Base-by-base conservation (phyloP, 2,888 invertebrate genomes). In the Ceratothoa steindachneri region DNA sequence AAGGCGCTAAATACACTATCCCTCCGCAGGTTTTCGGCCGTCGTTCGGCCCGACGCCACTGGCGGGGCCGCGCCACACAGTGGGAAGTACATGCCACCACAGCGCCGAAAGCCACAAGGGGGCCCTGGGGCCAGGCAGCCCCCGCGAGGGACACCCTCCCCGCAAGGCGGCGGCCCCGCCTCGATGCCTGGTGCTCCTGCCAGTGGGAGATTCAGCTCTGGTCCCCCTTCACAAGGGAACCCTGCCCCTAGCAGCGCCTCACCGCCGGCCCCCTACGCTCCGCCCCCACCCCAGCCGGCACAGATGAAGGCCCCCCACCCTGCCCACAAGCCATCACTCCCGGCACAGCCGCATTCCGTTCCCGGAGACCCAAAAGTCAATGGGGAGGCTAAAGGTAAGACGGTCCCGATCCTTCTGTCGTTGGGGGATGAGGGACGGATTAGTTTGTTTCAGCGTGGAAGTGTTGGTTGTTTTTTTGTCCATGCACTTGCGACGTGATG, bases 1-100 rank as follows among this genome's bases (percentile, higher is more conserved):
- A n/a, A n/a, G n/a, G n/a, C n/a, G n/a, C n/a, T n/a, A n/a, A n/a
- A n/a, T n/a, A n/a, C n/a, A n/a, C n/a, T n/a, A n/a, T n/a, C n/a
- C n/a, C n/a, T n/a, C n/a, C n/a, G n/a, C 71, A 83, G 83, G 73
- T 95, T 89, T 86, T 94, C 95, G 68, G 92, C 96, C 12, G 97
- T 96, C 22, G 88, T 89, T 77, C 87, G 92, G 69, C 90, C 90
- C 4, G 73, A 73, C 41, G 80, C 80, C 51, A 77, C 80, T 30
- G 70, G 77, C 28, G 74, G 77, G 52, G 77, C 73, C 30, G 80
- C 80, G 24, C 75, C 80, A 24, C 73, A 80, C 69, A 68, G 81
- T 73, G 81, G 81, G 76, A 75, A 81, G 75, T 75, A 80, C 70
- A 60, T 72, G 22, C 71, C 75, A 28, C 80, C 71, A 30, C 73